A percentile compares a stretch with the other conserved stretches of the same genome.
Evolutionary conservation across 2,797 vertebrate species (phyloP).

Genomic region (Gila robusta): DNA sequence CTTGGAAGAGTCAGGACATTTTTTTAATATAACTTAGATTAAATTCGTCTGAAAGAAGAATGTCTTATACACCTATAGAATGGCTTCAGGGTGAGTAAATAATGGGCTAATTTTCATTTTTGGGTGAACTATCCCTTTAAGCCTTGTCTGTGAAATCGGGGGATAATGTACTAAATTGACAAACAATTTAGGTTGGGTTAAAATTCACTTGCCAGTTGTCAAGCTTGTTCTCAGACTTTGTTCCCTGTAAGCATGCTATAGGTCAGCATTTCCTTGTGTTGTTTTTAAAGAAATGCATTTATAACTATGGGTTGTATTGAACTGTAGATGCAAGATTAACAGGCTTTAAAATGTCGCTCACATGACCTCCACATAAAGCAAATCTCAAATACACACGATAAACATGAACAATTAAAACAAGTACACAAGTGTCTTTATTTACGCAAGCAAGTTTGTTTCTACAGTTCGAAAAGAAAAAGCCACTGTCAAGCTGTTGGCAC

Average conservation of each 20-base stretch:
- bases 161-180: neutral
- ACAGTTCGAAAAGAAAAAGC: slow-evolving; percentile 90
- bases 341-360: neutral
- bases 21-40: too few species aligned
- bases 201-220: neutral
- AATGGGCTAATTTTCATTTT: too few species aligned
- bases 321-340: neutral
- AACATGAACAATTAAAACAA: slow-evolving; percentile 67
- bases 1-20: too few species aligned
- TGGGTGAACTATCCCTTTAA: too few species aligned
- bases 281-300: slow-evolving; percentile 4
- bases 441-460: slow-evolving; percentile 98
- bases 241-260: neutral
- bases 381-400: neutral
- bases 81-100: too few species aligned
- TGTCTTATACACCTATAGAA: too few species aligned
- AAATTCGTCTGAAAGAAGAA: too few species aligned
- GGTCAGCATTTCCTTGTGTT: neutral
- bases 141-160: too few species aligned
- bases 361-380: neutral
- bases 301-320: neutral
- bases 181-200: neutral
- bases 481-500: slow-evolving; percentile 99
- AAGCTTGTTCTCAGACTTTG: neutral
- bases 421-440: slow-evolving; percentile 99